Base-by-base conservation (phyloP, 2,888 invertebrate genomes). In the Nymphalis polychloros region DNA sequence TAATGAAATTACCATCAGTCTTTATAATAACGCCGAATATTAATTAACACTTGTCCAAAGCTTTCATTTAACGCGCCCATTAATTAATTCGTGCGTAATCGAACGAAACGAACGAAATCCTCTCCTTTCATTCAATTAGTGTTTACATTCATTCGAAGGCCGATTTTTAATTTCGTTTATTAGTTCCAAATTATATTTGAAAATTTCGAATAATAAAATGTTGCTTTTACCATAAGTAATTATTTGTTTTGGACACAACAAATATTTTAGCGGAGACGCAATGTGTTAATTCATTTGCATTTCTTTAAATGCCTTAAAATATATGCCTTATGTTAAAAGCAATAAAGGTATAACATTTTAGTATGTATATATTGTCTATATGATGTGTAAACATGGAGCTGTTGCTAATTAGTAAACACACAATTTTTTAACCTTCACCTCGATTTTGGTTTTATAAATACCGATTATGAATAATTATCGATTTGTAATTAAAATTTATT, bases 111-210 rank as follows among this genome's bases (percentile, higher is more conserved):
- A n/a, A n/a, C n/a, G 75, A 79, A n/a, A n/a, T n/a, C 78, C 78
- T 74, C 77, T 79, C 78, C 77, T 74, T 80, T 81, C 82, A 81
- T 83, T 85, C 81, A 82, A 86, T 85, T 84, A 84, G 79, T 75
- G 76, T 70, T 75, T 74, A 75, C 76, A 75, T 77, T 78, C 74
- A 67, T 75, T 69, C 68, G 59, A 64, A 67, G 66, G 70, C 60
- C 61, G 60, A 31, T 27, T 20, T 55, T 76, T 75, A 77, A 78
- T 79, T 80, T 78, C 73, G 70, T 78, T 78, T 75, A 77, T 77
- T 76, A 76, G 69, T 35, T 6, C 19, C 27, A 35, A 5, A 31
- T 20, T 59, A 70, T 69, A 65, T 67, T 71, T 63, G 70, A 72
- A 69, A 68, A 53, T 53, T 53, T 10, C 8, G 6, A 53, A 52